Evolutionary conservation across 2,888 invertebrate species (phyloP).

Genomic region (Podabrus alpinus): DNA sequence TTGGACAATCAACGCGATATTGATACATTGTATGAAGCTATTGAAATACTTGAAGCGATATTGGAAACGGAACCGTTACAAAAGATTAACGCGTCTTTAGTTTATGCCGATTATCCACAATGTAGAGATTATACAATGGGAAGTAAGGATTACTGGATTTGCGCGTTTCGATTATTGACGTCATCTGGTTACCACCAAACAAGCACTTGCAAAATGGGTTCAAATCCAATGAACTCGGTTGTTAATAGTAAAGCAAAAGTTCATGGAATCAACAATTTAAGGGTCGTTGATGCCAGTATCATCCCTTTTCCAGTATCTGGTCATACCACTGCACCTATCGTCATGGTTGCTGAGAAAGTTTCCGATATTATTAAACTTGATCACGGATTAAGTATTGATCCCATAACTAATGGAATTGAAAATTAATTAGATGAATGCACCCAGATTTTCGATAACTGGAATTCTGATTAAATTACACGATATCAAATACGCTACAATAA

Average conservation of each 20-base stretch:
- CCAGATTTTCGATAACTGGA: too few species aligned
- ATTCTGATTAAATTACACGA: too few species aligned
- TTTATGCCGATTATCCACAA: conserved; percentile 62
- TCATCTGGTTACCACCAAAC: conserved; percentile 71
- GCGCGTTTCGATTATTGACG: conserved; percentile 67
- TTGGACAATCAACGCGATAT: conserved; percentile 67
- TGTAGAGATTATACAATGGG: conserved; percentile 64
- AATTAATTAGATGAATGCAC: neutral
- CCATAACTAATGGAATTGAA: neutral
- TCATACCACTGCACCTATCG: conserved; percentile 58
- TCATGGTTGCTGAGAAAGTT: conserved; percentile 62
- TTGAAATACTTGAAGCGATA: conserved; percentile 63
- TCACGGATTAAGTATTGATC: neutral
- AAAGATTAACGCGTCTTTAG: conserved; percentile 60
- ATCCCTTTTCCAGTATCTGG: conserved; percentile 59
- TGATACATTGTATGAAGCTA: conserved; percentile 63
- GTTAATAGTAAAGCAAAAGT: neutral
- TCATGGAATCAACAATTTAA: conserved; percentile 55
- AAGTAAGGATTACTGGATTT: conserved; percentile 68
- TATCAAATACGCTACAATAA: too few species aligned
- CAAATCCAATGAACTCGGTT: conserved; percentile 42
- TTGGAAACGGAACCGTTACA: conserved; percentile 64
- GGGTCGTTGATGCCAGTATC: conserved; percentile 60
- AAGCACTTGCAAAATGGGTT: conserved; percentile 74
- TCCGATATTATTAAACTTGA: conserved; percentile 56